Percentiles rank a stretch among this genome's conserved stretches.
These are phyloP conservation scores for Pandemis corylana DNA, from an alignment of 2,888 invertebrate genomes.

Conservation along the genomic window DNA sequence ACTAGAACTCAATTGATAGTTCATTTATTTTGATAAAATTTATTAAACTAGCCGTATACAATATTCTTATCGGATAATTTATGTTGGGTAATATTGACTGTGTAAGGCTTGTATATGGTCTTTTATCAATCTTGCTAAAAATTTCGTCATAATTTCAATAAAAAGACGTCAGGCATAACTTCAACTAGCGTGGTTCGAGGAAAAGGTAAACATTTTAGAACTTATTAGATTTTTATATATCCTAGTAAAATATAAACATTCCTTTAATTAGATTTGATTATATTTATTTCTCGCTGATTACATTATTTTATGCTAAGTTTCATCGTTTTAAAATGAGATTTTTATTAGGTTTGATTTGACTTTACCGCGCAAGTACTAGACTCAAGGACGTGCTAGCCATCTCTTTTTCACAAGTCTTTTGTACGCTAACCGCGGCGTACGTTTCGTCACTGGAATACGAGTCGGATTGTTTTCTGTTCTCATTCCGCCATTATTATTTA, in stretches of 20 bases:
- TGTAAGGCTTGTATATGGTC: not conserved
- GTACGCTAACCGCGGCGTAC: slow-evolving; percentile 49
- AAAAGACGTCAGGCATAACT: slow-evolving; percentile 28
- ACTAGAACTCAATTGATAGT: slow-evolving; percentile 27
- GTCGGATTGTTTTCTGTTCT: slow-evolving; percentile 73
- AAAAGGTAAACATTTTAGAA: slow-evolving; percentile 43
- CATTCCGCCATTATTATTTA: slow-evolving; percentile 80
- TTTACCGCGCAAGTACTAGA: slow-evolving; percentile 80
- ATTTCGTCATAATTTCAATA: slow-evolving; percentile 55
- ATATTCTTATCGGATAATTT: not conserved
- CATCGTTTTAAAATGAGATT: slow-evolving; percentile 20
- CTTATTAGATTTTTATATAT: slow-evolving; percentile 43
- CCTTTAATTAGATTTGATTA: slow-evolving; percentile 42
- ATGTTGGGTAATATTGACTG: not conserved
- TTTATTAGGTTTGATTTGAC: slow-evolving; percentile 64
- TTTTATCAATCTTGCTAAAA: slow-evolving; percentile 12
- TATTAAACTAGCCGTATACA: not conserved
- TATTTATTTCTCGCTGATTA: slow-evolving; percentile 18
- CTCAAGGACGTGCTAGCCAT: slow-evolving; percentile 68
- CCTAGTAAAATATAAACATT: not conserved
- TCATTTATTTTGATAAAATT: slow-evolving; percentile 14
- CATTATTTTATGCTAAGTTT: slow-evolving; percentile 9
- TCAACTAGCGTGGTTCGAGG: slow-evolving; percentile 53
- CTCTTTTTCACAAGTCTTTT: slow-evolving; percentile 67
- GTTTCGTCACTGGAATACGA: slow-evolving; percentile 76